A percentile compares a stretch with the other conserved stretches of the same genome.
These are phyloP conservation scores for Neodiprion lecontei DNA, from an alignment of 1,140 invertebrate species.

Conservation along the genomic window DNA sequence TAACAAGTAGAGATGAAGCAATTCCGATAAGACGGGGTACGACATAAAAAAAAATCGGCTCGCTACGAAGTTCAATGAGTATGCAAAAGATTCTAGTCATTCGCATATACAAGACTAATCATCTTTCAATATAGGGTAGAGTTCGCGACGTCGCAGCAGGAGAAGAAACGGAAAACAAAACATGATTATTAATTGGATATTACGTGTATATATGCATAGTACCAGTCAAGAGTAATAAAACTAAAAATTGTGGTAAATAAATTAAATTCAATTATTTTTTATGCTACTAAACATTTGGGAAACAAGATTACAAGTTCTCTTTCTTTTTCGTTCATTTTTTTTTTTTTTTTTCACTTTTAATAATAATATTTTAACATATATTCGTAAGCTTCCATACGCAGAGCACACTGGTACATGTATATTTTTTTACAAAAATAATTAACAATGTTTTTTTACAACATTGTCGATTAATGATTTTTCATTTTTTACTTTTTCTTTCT, in stretches of 20 bases:
- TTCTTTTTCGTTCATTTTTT: too few species aligned
- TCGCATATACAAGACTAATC: too few species aligned
- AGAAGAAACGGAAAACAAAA: too few species aligned
- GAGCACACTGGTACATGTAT: constrained; percentile 51
- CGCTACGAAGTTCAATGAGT: too few species aligned
- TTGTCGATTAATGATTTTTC: constrained; percentile 47
- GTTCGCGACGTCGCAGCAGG: too few species aligned
- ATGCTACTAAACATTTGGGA: constrained; percentile 49
- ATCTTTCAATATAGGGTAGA: too few species aligned
- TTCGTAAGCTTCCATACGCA: constrained; percentile 53
- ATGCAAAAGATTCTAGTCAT: too few species aligned
- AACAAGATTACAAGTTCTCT: constrained; percentile 51
- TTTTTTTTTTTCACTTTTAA: constrained; percentile 40
- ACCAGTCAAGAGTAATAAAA: constrained; percentile 2
- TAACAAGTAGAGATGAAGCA: too few species aligned
- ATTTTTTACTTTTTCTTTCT: constrained; percentile 20
- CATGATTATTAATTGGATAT: not conserved
- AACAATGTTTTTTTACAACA: constrained; percentile 54
- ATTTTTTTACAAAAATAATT: constrained; percentile 60
- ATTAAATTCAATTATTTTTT: constrained; percentile 39
- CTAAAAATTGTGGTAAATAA: constrained; percentile 1
- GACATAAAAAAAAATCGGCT: too few species aligned
- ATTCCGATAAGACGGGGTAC: too few species aligned
- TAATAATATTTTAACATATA: constrained; percentile 55
- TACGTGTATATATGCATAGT: not conserved